Base-by-base conservation (phyloP, 2,888 invertebrate genomes). In the Drosophila kuntzei region DNA sequence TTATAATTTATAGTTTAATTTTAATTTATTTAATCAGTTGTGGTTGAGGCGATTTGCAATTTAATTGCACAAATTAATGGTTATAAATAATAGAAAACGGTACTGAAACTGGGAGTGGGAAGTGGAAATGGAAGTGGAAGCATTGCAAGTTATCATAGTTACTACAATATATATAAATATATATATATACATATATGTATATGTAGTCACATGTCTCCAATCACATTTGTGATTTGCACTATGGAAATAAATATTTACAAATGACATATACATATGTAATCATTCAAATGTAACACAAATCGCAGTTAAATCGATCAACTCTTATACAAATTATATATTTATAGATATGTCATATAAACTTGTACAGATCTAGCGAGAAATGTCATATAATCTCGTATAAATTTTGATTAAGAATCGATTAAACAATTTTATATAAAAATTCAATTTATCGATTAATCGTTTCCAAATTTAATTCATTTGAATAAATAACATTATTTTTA, bases 61-160 rank as follows among this genome's bases (percentile, higher is more conserved):
- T 78, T 84, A 87, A 81, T 87, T 84, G 81, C 79, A 76, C 79
- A 76, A 83, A 78, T 83, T 83, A 80, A 66, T 69, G 59, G 73
- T 67, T 80, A 78, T 76, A 68, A 85, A 81, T 78, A 73, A 62
- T 46, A 49, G 58, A 66, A 67, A 50, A 63, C 53, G 62, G 29
- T 25, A 58, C 16, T 20, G 58, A 27, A 12, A 58, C 16, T 20
- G 58, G 34, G 14, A 22, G 11, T 25, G 34, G 12, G 44, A 37
- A 47, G 34, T 61, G 25, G 43, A 18, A 37, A 18, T 41, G 57
- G 14, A 39, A 62, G 16, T 57, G 29, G 16, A 41, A 68, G 20
- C 27, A 44, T 46, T 36, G 25, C 43, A 20, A 29, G 41, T 37
- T 47, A 34, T 25, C 34, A 57, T 36, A n/a, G n/a, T n/a, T n/a